Conservation (phyloP, 2,113 vertebrate genomes). For the Ophthalmolycus amberensis region DNA sequence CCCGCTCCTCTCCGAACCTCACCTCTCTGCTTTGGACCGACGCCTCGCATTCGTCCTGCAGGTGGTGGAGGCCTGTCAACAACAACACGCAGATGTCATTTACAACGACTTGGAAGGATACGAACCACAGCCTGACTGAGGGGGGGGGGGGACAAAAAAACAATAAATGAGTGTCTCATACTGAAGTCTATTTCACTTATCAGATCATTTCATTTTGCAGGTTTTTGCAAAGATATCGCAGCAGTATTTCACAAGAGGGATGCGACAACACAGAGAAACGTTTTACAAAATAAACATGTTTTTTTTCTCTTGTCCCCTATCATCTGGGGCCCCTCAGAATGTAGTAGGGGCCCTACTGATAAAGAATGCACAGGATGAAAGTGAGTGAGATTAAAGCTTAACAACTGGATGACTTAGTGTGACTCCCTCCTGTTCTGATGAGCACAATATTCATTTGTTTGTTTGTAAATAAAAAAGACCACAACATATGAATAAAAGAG, state of each 20-base stretch:
- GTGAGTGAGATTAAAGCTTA: not conserved
- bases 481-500: not conserved
- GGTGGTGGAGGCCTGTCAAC: conserved; percentile 75
- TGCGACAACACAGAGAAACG: not conserved
- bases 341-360: not conserved
- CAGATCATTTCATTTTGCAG: too few relatives aligned
- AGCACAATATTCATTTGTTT: not conserved
- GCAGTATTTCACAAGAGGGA: not conserved
- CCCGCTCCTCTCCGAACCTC: conserved; percentile 88
- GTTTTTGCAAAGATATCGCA: not conserved
- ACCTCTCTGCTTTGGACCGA: conserved; percentile 93
- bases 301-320: too few relatives aligned
- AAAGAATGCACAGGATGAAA: not conserved
- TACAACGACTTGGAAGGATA: conserved; percentile 62
- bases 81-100: conserved; percentile 57
- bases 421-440: not conserved
- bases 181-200: not conserved
- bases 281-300: too few relatives aligned
- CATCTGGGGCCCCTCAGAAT: not conserved
- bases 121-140: conserved; percentile 3
- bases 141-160: too few relatives aligned
- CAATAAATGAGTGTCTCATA: not conserved
- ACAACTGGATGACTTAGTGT: not conserved
- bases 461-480: not conserved
- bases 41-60: conserved; percentile 84